These are phyloP conservation scores for Cirrhinus molitorella DNA, from an alignment of 2,797 vertebrate species.

Conservation along the genomic window DNA sequence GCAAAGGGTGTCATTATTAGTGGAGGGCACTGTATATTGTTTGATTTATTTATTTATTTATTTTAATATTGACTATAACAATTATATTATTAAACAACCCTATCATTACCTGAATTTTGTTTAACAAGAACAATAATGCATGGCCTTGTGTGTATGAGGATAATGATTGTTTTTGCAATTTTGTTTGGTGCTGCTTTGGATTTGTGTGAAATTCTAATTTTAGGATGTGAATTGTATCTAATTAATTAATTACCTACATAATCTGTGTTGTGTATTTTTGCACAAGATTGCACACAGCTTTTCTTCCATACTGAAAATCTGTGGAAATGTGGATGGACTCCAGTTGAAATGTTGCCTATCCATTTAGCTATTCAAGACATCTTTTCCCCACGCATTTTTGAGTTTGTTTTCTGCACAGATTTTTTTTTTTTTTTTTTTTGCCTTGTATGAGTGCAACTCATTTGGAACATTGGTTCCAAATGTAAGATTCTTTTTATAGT, in stretches of 20 bases:
- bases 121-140: not conserved
- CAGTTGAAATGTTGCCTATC: not conserved
- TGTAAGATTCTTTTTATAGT: not conserved
- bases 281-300: not conserved
- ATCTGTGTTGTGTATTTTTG: not conserved
- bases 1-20: too few relatives aligned
- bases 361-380: not conserved
- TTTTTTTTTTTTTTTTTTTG: not conserved
- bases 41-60: not conserved
- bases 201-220: not conserved
- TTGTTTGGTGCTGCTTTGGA: not conserved
- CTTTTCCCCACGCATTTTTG: not conserved
- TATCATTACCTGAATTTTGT: not conserved
- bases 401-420: constrained; percentile 8
- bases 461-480: not conserved
- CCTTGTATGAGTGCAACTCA: not conserved
- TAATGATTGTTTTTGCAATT: not conserved
- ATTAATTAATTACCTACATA: not conserved
- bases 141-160: not conserved
- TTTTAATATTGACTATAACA: not conserved
- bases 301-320: not conserved
- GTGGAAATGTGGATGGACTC: not conserved
- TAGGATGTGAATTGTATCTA: not conserved
- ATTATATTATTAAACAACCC: not conserved
- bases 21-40: not conserved